These are phyloP conservation scores for Coptotermes formosanus DNA, from an alignment of 1,140 invertebrate species.

Conservation along the genomic window DNA sequence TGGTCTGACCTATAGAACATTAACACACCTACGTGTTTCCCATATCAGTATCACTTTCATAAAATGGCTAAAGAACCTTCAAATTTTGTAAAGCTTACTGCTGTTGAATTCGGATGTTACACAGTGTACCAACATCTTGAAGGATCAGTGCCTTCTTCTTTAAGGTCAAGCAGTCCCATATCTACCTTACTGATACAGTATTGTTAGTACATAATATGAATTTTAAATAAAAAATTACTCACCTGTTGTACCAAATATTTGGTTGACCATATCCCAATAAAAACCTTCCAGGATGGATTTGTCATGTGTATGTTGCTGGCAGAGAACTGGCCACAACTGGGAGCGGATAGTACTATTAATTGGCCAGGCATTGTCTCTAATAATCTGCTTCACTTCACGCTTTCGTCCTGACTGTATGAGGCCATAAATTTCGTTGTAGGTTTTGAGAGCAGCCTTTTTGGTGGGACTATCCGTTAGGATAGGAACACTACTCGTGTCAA, in stretches of 20 bases:
- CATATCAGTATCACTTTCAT: too few species aligned
- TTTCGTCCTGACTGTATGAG: constrained; percentile 69
- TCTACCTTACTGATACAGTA: too few species aligned
- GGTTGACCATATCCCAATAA: constrained; percentile 89
- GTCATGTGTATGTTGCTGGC: constrained; percentile 74
- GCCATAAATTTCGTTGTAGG: constrained; percentile 68
- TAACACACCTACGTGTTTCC: too few species aligned
- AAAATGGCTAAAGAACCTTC: too few species aligned
- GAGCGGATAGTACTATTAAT: constrained; percentile 74
- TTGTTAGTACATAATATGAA: too few species aligned
- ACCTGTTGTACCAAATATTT: constrained; percentile 82
- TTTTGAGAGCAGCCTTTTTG: constrained; percentile 72
- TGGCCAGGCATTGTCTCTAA: constrained; percentile 79
- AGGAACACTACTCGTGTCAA: constrained; percentile 67
- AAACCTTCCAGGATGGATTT: constrained; percentile 74
- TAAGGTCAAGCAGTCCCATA: too few species aligned
- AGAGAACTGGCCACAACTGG: constrained; percentile 81
- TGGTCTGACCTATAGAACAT: too few species aligned
- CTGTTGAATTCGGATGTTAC: too few species aligned
- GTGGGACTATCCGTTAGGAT: constrained; percentile 56
- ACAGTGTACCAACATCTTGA: too few species aligned
- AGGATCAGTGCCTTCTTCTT: too few species aligned
- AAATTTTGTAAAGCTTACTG: too few species aligned
- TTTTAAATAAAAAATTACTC: background rate
- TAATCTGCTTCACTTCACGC: constrained; percentile 72